A percentile compares a stretch with the other conserved stretches of the same genome.
These are phyloP conservation scores for Gerris lacustris DNA, from an alignment of 2,888 invertebrate genomes.

Conservation along the genomic window DNA sequence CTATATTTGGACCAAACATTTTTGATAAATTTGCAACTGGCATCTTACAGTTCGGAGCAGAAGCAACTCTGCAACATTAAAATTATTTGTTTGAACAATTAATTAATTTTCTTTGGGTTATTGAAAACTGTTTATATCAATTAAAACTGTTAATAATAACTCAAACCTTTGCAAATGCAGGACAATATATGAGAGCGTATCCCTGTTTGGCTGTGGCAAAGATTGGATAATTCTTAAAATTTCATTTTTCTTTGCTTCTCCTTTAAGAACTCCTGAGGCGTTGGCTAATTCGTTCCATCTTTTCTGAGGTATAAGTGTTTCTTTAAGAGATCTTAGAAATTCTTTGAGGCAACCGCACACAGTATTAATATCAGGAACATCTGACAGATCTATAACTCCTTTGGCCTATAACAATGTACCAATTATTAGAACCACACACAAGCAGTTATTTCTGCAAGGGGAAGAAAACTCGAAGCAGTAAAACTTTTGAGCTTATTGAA, in stretches of 20 bases:
- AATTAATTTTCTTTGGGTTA: no score
- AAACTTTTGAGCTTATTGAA: no score
- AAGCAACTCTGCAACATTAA: slow-evolving; percentile 52
- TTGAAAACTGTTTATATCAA: no score
- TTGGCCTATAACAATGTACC: slow-evolving; percentile 47
- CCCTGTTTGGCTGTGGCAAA: slow-evolving; percentile 86
- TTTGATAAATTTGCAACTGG: slow-evolving; percentile 74
- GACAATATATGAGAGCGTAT: slow-evolving; percentile 85
- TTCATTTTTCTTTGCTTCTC: slow-evolving; percentile 49
- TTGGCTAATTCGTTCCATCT: slow-evolving; percentile 58
- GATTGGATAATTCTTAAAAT: slow-evolving; percentile 65
- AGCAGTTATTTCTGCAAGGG: no score
- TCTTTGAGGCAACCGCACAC: slow-evolving; percentile 90
- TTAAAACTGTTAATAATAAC: background rate
- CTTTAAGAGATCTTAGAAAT: slow-evolving; percentile 76
- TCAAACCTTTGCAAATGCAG: slow-evolving; percentile 69
- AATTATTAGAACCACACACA: no score
- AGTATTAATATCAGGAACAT: slow-evolving; percentile 63
- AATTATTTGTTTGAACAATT: no score
- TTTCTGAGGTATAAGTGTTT: slow-evolving; percentile 72
- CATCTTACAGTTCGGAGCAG: slow-evolving; percentile 71
- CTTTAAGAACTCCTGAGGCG: slow-evolving; percentile 36
- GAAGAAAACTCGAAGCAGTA: no score
- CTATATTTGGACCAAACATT: slow-evolving; percentile 64
- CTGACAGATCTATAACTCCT: slow-evolving; percentile 63